Evolutionary conservation across 2,888 invertebrate species (phyloP).

Genomic region (Philereme vetulata): DNA sequence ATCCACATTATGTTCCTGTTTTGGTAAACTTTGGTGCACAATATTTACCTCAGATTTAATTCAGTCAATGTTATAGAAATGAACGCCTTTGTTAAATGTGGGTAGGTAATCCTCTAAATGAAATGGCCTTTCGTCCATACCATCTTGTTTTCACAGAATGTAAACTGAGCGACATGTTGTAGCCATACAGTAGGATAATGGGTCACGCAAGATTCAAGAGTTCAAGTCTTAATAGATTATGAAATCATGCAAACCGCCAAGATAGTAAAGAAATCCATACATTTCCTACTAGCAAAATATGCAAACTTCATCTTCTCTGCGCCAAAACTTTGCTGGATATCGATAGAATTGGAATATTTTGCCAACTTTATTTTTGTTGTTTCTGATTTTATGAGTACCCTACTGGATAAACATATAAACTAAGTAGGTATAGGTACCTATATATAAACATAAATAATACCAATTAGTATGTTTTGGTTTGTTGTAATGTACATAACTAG

Average conservation of each 20-base stretch:
- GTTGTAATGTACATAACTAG: background rate
- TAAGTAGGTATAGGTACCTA: background rate
- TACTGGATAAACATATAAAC: too few relatives aligned
- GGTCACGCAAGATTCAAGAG: background rate
- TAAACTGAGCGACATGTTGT: background rate
- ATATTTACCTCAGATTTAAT: conserved; percentile 7
- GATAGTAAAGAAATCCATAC: too few relatives aligned
- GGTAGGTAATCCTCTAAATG: background rate
- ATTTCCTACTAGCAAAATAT: too few relatives aligned
- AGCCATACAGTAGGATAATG: background rate
- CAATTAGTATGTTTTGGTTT: background rate
- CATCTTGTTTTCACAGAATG: background rate
- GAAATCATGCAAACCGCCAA: too few relatives aligned
- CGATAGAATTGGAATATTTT: too few relatives aligned
- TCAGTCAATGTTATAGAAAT: conserved; percentile 3
- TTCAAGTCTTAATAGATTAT: background rate
- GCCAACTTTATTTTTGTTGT: too few relatives aligned
- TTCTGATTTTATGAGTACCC: too few relatives aligned
- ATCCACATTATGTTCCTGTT: too few relatives aligned
- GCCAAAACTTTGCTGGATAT: too few relatives aligned
- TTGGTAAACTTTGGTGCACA: background rate
- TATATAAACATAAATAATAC: background rate
- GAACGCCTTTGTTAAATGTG: conserved; percentile 6
- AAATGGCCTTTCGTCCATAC: conserved; percentile 4
- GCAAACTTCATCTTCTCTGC: too few relatives aligned